Evolutionary conservation across 37 sponge, comb jelly and placozoan species (phyloP), one percentile per base, ranked within the genome.

Genomic region (Spongilla lacustris): DNA sequence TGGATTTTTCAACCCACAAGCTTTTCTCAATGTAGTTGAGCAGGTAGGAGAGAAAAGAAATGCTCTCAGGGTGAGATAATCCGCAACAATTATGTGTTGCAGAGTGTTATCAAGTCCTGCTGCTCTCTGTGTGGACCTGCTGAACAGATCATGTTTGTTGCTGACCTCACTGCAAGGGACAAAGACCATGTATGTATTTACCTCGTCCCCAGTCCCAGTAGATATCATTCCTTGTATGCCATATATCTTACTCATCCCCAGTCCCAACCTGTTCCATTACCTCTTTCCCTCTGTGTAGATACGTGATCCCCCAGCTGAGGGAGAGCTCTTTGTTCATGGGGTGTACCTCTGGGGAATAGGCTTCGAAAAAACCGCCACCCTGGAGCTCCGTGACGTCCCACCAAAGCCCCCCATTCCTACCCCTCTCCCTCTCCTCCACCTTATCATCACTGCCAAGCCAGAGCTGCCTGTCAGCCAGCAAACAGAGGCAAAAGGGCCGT

Each of bases 301-400:
- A n/a, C 94, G 94, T 29, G 96, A 96, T 70, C 94, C 96, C 30
- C 94, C 96, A 11, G 86, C 95, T 29, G 84, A 83, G 31, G 96
- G 96, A 0, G 96, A 94, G 11, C 69, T 96, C 0, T 96, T 93
- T 81, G 78, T 85, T 21, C 79, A 90, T 75, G 96, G 95, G 21
- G 78, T 77, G 12, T 83, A 94, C 83, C 28, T 96, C 66, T 96
- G 96, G 96, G 95, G 95, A 13, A 76, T 77, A 33, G 76, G 86
- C 14, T 91, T 84, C 68, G 96, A 96, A 66, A 93, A 87, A 67
- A 82, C 76, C 2, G 89, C 90, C 27, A 79, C 71, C 32, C 71
- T 87, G 0, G 95, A 95, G 10, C 77, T 95, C 24, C 78, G 76
- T 24, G 95, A 95, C 75, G 70, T 73, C 49, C 84, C 92, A 0